Conservation (phyloP, 2,797 vertebrate genomes). For the Malurus splendens region DNA sequence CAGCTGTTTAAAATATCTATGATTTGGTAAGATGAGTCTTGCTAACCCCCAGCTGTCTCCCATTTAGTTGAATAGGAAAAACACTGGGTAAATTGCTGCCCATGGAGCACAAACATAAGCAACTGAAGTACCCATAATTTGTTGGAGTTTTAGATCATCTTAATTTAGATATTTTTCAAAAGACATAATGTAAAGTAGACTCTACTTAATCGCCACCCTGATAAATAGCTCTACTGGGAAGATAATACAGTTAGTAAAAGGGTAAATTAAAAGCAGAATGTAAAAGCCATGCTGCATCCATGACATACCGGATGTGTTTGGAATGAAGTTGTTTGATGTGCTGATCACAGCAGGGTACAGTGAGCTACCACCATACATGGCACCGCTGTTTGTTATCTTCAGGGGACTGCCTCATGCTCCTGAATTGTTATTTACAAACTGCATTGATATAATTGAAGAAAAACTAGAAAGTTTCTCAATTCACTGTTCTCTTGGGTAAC, state of each 20-base stretch:
- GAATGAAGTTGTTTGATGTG: not conserved
- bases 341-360: not conserved
- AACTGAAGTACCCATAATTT: slow-evolving; percentile 60
- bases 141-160: slow-evolving; percentile 47
- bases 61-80: slow-evolving; percentile 50
- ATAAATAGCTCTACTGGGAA: slow-evolving; percentile 55
- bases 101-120: slow-evolving; percentile 48
- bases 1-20: slow-evolving; percentile 58
- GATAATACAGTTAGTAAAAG: slow-evolving; percentile 57
- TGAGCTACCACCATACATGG: not conserved
- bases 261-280: slow-evolving; percentile 41
- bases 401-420: not conserved
- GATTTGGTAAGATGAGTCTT: slow-evolving; percentile 56
- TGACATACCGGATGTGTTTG: not conserved
- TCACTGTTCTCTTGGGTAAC: not conserved
- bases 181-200: slow-evolving; percentile 49
- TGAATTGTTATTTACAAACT: not conserved
- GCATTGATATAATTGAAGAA: not conserved
- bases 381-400: not conserved
- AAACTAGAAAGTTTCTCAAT: not conserved
- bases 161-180: slow-evolving; percentile 64
- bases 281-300: slow-evolving; percentile 13
- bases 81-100: slow-evolving; percentile 52
- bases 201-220: slow-evolving; percentile 53
- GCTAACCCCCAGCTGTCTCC: slow-evolving; percentile 40